These are phyloP conservation scores for Pelochelys cantorii DNA, from an alignment of 2,797 vertebrate genomes.

Conservation along the genomic window DNA sequence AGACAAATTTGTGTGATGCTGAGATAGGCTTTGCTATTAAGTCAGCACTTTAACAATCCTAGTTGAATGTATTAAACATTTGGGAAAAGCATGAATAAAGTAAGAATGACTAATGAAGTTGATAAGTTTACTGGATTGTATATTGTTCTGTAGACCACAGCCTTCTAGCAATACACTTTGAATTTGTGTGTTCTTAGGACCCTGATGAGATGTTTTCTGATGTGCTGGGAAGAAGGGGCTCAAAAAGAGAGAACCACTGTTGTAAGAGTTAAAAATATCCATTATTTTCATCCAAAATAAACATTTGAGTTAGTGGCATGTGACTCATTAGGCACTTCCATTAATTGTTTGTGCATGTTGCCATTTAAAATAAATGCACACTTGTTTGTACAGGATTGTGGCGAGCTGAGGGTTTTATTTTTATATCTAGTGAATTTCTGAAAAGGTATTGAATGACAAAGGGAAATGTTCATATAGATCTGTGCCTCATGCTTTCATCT, in stretches of 20 bases:
- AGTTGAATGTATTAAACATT: not conserved
- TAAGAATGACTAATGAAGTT: not conserved
- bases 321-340: not conserved
- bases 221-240: fast-evolving
- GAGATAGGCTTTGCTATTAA: not conserved
- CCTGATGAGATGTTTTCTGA: not conserved
- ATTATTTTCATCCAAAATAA: not conserved
- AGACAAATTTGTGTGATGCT: not conserved
- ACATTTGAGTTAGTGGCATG: not conserved
- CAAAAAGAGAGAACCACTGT: not conserved
- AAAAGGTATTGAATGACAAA: slow-evolving; percentile 42
- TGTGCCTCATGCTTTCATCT: not conserved
- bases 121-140: not conserved
- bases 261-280: slow-evolving; percentile 23
- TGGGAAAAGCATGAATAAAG: not conserved
- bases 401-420: slow-evolving; percentile 22
- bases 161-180: not conserved
- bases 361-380: not conserved
- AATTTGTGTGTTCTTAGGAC: not conserved
- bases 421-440: slow-evolving; percentile 21
- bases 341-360: slow-evolving; percentile 20
- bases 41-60: not conserved
- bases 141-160: not conserved
- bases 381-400: not conserved
- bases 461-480: not conserved